Base-by-base conservation (phyloP, 2,888 invertebrate genomes). In the Zelleria hepariella region DNA sequence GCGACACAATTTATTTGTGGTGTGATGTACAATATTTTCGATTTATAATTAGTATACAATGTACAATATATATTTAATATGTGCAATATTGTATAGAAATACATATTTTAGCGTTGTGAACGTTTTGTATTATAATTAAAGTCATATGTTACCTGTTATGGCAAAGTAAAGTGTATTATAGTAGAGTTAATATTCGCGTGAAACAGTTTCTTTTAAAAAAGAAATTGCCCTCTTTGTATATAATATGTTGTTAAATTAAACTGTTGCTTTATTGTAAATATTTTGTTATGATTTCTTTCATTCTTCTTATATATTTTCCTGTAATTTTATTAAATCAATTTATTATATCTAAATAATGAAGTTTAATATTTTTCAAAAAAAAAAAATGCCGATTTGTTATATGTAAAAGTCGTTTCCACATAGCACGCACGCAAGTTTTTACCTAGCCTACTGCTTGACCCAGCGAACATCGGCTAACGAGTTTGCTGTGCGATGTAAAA, bases 61-160 rank as follows among this genome's bases (percentile, higher is more conserved):
- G 77, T 83, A 85, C 82, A 77, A 84, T 83, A 82, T 76, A 78
- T 74, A 76, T 80, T 78, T 79, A 82, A 79, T 75, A 76, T 79
- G 87, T 88, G 87, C 87, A 88, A 90, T 90, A 91, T 84, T 90
- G 90, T 84, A 81, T 85, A 82, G 77, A 77, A 73, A 77, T 79
- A 82, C 75, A 82, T 82, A 79, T 82, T 79, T 85, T 84, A 82
- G 84, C 87, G 87, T 87, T 87, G 85, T 87, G 85, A 88, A 87
- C 86, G 87, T 88, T 86, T 80, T 86, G 84, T 86, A 86, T 80
- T 83, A 85, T 84, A 85, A 79, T 79, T 85, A 82, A 87, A 87
- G 87, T 88, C 87, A 86, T 82, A 87, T 88, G 88, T 88, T 88
- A 88, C 88, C 88, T 87, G 87, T 88, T 87, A 86, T 86, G 85